Evolutionary conservation across 1,140 invertebrate genomes (phyloP), one percentile per base, ranked within the genome.

Genomic region (Drosophila asahinai): DNA sequence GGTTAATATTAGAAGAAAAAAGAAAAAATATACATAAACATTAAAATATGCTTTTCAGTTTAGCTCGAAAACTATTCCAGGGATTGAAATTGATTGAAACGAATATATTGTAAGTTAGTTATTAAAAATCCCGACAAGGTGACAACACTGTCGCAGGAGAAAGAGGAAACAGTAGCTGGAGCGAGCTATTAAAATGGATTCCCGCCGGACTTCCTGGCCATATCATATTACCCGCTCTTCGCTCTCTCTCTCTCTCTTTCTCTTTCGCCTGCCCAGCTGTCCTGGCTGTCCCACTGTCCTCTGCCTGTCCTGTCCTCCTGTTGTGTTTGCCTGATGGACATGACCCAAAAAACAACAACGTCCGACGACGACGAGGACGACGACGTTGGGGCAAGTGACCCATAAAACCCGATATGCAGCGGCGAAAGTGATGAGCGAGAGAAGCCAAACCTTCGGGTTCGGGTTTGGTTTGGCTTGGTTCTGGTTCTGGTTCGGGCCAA

Each of bases 191-290:
- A 91, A 90, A 90, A 91, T 90, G 82, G 82, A 90, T 90, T 90
- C 86, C 82, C 86, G 76, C 86, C 86, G 86, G 86, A 90, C 86
- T 86, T 90, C 86, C 86, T 90, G 86, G 74, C 65, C 82, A 80
- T 90, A 91, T 90, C 84, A 80, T 74, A 82, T 90, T 90, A 90
- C 84, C 73, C 82, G 77, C 64, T 42, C 36, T 22, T 33, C 12
- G 27, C 40, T 17, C 30, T 19, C 60, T 38, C 15, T 45, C 19
- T 19, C 19, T 19, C 30, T 22, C 33, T 25, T 25, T 63, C 25
- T 2, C 7, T n/a, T 14, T 3, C 54, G 22, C 5, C 36, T 25
- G 54, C 15, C 52, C 54, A 57, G 54, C 19, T 57, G 54, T n/a
- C 14, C 40, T n/a, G 40, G 3, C 14, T 42, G 38, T 40, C 38